These are phyloP conservation scores for Agrypnus murinus DNA, from an alignment of 2,888 invertebrate genomes.

Conservation along the genomic window DNA sequence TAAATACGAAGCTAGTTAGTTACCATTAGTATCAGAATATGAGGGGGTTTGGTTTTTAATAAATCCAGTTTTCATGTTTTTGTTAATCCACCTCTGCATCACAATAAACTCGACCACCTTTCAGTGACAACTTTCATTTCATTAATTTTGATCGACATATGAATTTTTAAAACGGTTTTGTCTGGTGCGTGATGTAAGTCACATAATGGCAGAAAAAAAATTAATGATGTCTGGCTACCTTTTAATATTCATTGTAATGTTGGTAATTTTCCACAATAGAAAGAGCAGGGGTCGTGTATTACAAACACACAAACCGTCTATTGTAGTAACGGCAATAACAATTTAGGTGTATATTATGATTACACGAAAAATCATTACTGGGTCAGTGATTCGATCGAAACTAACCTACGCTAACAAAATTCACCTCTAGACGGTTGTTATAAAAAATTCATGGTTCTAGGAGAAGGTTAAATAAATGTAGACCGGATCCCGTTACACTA, in stretches of 20 bases:
- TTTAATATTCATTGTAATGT: conserved; percentile 12
- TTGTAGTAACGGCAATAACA: not conserved
- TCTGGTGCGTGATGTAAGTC: conserved; percentile 6
- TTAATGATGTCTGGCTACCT: conserved; percentile 19
- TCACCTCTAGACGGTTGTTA: conserved; percentile 41
- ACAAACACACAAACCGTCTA: not conserved
- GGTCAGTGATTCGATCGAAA: conserved; percentile 43
- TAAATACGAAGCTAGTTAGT: no score
- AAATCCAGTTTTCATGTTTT: no score
- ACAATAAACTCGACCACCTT: no score
- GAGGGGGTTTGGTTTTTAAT: no score
- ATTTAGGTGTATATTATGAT: no score
- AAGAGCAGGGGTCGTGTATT: no score
- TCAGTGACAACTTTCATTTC: not conserved
- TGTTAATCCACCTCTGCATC: no score
- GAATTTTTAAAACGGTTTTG: conserved; percentile 17
- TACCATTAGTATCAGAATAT: no score
- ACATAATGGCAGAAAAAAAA: conserved; percentile 10
- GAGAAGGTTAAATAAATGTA: conserved; percentile 38
- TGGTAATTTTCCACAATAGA: conserved; percentile 7
- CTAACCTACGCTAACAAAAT: conserved; percentile 38
- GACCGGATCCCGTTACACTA: conserved; percentile 29
- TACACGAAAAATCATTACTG: conserved; percentile 27
- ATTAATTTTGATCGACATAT: conserved; percentile 22
- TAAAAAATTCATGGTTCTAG: conserved; percentile 30